These are phyloP conservation scores for Atlantisia rogersi DNA, from an alignment of 2,113 vertebrate genomes.

Conservation along the genomic window DNA sequence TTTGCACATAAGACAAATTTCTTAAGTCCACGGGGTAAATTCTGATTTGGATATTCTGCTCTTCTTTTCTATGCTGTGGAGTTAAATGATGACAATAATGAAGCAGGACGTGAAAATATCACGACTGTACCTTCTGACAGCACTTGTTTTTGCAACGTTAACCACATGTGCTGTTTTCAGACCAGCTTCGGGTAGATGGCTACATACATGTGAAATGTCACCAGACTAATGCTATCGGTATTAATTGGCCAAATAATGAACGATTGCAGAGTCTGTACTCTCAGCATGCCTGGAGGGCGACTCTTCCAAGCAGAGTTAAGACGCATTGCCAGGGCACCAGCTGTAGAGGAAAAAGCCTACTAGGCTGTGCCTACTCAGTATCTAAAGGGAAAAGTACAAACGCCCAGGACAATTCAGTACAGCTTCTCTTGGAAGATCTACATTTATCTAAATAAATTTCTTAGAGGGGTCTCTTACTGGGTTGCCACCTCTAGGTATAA, in stretches of 20 bases:
- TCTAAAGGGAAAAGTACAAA: not conserved
- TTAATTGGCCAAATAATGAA: not conserved
- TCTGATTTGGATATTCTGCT: not conserved
- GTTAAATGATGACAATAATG: not conserved
- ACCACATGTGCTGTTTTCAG: not conserved
- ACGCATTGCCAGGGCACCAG: not conserved
- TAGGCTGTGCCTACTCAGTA: not conserved
- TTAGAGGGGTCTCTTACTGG: slow-evolving; percentile 15
- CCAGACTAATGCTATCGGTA: not conserved
- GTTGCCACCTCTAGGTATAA: slow-evolving; percentile 57
- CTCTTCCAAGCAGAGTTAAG: not conserved
- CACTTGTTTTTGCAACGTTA: not conserved
- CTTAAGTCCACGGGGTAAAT: not conserved
- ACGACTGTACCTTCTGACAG: not conserved
- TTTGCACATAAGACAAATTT: not conserved
- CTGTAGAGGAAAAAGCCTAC: not conserved
- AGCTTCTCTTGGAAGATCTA: not conserved
- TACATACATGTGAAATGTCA: not conserved
- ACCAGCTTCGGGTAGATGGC: accelerated
- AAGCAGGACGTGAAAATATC: not conserved
- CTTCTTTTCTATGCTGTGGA: not conserved
- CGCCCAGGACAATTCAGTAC: not conserved
- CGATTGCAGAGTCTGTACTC: not conserved
- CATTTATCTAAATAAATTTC: slow-evolving; percentile 43
- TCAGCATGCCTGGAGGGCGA: not conserved